Conservation (phyloP, 2,113 vertebrate species). For the Patagioenas fasciata region DNA sequence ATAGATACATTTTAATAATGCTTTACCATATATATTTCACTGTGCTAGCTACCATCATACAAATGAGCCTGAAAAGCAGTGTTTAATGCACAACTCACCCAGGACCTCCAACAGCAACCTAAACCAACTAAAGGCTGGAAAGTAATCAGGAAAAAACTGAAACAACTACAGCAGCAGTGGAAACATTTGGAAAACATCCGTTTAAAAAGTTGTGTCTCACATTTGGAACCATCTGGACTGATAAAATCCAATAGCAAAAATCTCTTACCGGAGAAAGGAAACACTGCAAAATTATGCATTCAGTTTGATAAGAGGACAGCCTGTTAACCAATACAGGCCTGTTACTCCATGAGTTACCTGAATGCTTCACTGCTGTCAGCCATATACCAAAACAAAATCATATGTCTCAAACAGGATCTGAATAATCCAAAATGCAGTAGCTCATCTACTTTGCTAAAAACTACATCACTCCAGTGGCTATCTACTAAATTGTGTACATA, state of each 20-base stretch:
- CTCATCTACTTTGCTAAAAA: background rate
- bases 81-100: background rate
- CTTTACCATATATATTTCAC: background rate
- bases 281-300: background rate
- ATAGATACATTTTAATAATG: background rate
- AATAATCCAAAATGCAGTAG: background rate
- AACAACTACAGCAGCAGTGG: background rate
- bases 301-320: background rate
- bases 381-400: background rate
- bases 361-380: background rate
- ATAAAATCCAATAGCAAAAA: background rate
- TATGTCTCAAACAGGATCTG: background rate
- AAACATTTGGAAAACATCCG: accelerated
- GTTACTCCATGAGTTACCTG: background rate
- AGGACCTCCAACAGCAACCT: background rate
- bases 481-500: background rate
- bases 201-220: background rate
- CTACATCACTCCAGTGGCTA: background rate
- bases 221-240: background rate
- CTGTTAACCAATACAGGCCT: background rate
- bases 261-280: background rate
- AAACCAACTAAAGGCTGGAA: background rate
- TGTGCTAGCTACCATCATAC: background rate
- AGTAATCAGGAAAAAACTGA: background rate
- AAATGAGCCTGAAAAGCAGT: background rate